Base-by-base conservation (phyloP, 2,113 vertebrate genomes). In the Corythornis cristatus region DNA sequence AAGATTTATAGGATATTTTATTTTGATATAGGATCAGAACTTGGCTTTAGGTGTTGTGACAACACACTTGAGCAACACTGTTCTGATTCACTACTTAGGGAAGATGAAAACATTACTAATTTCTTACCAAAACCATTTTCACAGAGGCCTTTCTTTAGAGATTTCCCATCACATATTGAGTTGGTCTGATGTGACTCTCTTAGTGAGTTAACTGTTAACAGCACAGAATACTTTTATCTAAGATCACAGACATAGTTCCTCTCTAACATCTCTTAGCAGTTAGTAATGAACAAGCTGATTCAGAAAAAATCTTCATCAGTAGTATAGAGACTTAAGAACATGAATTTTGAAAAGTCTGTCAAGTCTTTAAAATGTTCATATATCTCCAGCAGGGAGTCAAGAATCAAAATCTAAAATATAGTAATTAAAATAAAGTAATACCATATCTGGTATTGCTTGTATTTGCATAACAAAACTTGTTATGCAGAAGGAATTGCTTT, bases 201-300 rank as follows among this genome's bases (percentile, higher is more conserved):
- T 40, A 83, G 45, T 33, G 33, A 61, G 57, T 62, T 77, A 83
- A 78, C 64, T 60, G 26, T 79, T 83, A 85, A 67, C 5, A 21
- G 76, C 62, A 72, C n/a, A 66, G 37, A 72, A 79, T 83, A 53
- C 65, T 88, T 91, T 89, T 56, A 73, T 80, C 26, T 57, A 33
- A 71, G 90, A 86, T 77, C 43, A 83, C 48, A 90, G 56, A 12
- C 18, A 4, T 77, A 45, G 78, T 83, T 88, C 0, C 0, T 80
- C 5, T 68, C 18, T 79, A 73, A 65, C 28, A 20, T 65, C 65
- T 79, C n/a, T 48, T 62, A 80, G 58, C 42, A 66, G 37, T 75
- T 79, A 86, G 56, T 93, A 86, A 83, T 57, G 75, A 88, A 80
- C 33, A 92, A 92, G 83, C 72, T 51, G 81, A 71, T 92, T 90